These are phyloP conservation scores for Amiota mariae DNA, from an alignment of 2,888 invertebrate species.

Conservation along the genomic window DNA sequence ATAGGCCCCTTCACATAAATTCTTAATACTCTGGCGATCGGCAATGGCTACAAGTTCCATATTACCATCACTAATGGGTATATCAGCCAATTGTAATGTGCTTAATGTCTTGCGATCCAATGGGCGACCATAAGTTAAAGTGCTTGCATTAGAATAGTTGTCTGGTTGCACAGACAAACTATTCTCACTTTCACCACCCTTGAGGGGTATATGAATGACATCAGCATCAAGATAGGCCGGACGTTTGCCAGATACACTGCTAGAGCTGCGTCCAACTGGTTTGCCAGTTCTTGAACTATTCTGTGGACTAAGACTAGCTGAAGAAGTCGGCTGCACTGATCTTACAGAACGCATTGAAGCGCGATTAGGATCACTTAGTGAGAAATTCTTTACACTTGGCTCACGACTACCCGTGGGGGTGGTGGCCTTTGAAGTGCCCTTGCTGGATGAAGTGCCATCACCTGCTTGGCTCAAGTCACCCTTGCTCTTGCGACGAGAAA, in stretches of 20 bases:
- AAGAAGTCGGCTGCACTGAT: constrained; percentile 59
- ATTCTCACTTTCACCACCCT: constrained; percentile 76
- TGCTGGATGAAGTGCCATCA: constrained; percentile 44
- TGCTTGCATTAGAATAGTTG: constrained; percentile 69
- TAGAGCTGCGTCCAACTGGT: constrained; percentile 77
- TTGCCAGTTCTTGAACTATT: constrained; percentile 63
- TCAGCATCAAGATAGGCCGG: constrained; percentile 77
- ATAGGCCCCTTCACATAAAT: constrained; percentile 72
- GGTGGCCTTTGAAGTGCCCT: constrained; percentile 50
- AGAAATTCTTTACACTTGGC: constrained; percentile 68
- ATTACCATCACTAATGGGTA: constrained; percentile 74
- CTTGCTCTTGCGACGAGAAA: constrained; percentile 75
- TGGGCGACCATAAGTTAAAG: constrained; percentile 70
- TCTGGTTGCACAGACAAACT: constrained; percentile 74
- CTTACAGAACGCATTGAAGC: constrained; percentile 66
- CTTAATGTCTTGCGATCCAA: constrained; percentile 73
- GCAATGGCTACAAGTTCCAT: constrained; percentile 78
- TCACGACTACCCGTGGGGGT: constrained; percentile 68
- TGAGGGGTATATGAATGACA: constrained; percentile 80
- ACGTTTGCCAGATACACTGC: constrained; percentile 77
- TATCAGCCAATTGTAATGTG: constrained; percentile 73
- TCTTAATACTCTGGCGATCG: constrained; percentile 73
- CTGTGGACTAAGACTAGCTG: constrained; percentile 72
- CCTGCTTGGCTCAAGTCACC: constrained; percentile 61
- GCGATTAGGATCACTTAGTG: constrained; percentile 67